Evolutionary conservation across 2,888 invertebrate species (phyloP).

Genomic region (Lepidochitona cinerea): DNA sequence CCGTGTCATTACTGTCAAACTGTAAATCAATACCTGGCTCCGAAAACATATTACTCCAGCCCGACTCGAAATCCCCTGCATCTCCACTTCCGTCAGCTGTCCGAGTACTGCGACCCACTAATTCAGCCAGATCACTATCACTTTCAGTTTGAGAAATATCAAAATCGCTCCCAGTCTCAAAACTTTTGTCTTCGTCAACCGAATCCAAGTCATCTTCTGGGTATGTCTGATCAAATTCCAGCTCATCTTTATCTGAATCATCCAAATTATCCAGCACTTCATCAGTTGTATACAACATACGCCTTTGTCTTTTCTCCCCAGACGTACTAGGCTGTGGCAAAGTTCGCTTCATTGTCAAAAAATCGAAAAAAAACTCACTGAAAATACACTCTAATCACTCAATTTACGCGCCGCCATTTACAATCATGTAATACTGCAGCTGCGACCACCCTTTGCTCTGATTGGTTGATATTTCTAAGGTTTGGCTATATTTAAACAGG

Average conservation of each 20-base stretch:
- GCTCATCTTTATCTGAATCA: background rate
- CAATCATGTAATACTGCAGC: background rate
- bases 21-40: background rate
- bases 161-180: background rate
- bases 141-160: background rate
- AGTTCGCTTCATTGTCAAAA: background rate
- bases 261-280: background rate
- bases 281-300: background rate
- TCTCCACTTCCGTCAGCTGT: background rate
- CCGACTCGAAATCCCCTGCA: background rate
- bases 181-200: background rate
- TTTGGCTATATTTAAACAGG: background rate
- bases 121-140: background rate
- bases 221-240: background rate
- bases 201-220: background rate
- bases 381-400: too few species aligned
- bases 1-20: background rate
- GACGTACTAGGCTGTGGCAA: background rate
- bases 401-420: background rate
- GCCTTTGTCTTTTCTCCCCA: background rate
- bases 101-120: background rate
- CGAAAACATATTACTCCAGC: background rate
- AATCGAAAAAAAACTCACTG: too few species aligned
- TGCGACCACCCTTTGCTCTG: background rate
- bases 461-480: background rate